phyloP scores from a whole-genome alignment of 2,113 vertebrate genomes.

The Barbus barbus region DNA sequence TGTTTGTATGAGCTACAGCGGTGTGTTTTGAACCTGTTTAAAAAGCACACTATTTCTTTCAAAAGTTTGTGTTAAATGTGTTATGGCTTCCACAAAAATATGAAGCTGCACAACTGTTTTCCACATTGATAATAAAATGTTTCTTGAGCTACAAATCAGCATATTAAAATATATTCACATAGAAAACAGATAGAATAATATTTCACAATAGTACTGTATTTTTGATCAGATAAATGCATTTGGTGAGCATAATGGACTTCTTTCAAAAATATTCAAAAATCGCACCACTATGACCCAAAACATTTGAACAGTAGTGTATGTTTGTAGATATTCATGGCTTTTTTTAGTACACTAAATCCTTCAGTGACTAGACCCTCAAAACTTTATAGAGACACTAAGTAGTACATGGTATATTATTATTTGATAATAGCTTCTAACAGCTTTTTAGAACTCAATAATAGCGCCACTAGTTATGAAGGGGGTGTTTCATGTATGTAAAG shows the following conservation, averaged over 20 bases:
- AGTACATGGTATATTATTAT: neutral
- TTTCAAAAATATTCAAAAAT: too few relatives aligned
- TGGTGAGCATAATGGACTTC: neutral
- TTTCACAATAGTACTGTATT: neutral
- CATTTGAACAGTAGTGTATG: neutral
- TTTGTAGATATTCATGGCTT: neutral
- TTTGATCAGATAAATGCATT: neutral
- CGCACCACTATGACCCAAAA: neutral
- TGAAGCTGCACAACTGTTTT: too few relatives aligned
- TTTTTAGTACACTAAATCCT: neutral
- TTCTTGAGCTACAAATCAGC: too few relatives aligned
- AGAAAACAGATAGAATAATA: too few relatives aligned
- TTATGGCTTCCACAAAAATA: too few relatives aligned
- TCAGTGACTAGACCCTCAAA: neutral
- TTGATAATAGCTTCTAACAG: neutral
- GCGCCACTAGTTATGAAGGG: slow-evolving; percentile 14
- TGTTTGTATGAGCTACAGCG: neutral
- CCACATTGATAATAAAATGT: too few relatives aligned
- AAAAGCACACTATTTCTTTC: too few relatives aligned
- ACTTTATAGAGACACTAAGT: neutral
- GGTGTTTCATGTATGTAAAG: slow-evolving; percentile 26
- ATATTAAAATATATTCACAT: too few relatives aligned
- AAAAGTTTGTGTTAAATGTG: too few relatives aligned
- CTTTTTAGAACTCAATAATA: slow-evolving; percentile 8
- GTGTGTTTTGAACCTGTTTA: neutral